Evolutionary conservation across 2,113 vertebrate species (phyloP), one percentile per base, ranked within the genome.

Genomic region (Semicossyphus pulcher): DNA sequence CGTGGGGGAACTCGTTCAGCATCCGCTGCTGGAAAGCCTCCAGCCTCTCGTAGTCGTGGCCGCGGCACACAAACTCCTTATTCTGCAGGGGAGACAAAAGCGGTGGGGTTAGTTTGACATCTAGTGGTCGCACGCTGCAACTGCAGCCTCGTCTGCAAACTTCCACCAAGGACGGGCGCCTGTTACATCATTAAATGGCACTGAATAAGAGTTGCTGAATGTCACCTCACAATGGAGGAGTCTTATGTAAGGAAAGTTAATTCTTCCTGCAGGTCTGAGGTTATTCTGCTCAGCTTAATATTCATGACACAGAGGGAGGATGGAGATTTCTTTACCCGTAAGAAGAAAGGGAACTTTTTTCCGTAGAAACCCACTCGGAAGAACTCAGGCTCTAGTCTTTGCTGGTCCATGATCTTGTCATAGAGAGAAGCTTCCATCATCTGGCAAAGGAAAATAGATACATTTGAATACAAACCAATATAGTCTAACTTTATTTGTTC

Each of bases 341-440:
- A 89, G 92, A 99, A 99, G 93, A 99, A 99, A 42, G 98, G 97
- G 70, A 99, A 99, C 78, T 99, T 99, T 79, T 99, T 98, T 9
- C 98, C 98, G 39, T 99, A 99, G 93, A 99, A 99, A 42, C 98
- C 98, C 64, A 99, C 97, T 90, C 98, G 88, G 90, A 99, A 99
- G 93, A 99, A 99, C 83, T 99, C 98, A 0, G 98, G 98, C 62
- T 99, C 97, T 80, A 99, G 88, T 47, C 97, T 93, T 66, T 99
- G 98, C 81, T 99, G 97, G 91, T 99, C 98, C 97, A 99, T 99
- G 71, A 99, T 99, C 94, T 99, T 99, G 91, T 99, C 98, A 56
- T 99, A 99, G 21, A 99, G 90, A 45, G 97, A 97, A 0, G 98
- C 98, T 85, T 99, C 98, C 96, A 96, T 99, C 96, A 98, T 97